phyloP scores from a whole-genome alignment of 1,140 invertebrate species.

The Battus philenor region DNA sequence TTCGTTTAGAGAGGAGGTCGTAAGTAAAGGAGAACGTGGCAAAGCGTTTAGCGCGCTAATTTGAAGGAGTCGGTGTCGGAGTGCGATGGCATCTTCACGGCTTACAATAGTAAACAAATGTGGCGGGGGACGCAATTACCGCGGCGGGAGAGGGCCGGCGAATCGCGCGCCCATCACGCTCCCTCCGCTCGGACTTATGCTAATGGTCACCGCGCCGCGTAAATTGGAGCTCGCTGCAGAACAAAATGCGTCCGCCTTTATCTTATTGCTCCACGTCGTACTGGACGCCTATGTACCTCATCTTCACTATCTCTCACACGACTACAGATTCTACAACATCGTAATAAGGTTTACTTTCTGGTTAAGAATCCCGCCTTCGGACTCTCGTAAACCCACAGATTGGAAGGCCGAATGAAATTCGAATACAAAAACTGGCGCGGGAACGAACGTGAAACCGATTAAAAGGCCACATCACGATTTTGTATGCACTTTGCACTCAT shows the following conservation, averaged over 20 bases:
- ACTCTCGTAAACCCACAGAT: conserved; percentile 50
- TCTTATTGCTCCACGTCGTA: conserved; percentile 64
- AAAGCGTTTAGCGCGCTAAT: conserved; percentile 62
- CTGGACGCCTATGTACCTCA: conserved; percentile 36
- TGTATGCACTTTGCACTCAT: conserved; percentile 75
- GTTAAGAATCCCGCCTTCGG: conserved; percentile 25
- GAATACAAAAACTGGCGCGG: conserved; percentile 71
- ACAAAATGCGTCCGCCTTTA: conserved; percentile 71
- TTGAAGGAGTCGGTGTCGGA: conserved; percentile 53
- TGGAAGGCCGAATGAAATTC: conserved; percentile 62
- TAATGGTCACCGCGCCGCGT: conserved; percentile 66
- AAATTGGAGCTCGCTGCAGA: conserved; percentile 71
- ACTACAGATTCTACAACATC: conserved; percentile 34
- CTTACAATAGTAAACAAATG: conserved; percentile 73
- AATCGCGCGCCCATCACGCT: conserved; percentile 58
- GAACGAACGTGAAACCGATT: conserved; percentile 74
- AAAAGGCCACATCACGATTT: conserved; percentile 75
- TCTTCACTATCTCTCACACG: conserved; percentile 22
- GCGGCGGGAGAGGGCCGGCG: conserved; percentile 32
- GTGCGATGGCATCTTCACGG: conserved; percentile 70
- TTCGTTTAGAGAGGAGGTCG: conserved; percentile 22
- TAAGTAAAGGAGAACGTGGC: conserved; percentile 35
- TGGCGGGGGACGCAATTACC: conserved; percentile 67
- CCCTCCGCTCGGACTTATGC: conserved; percentile 58
- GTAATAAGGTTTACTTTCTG: conserved; percentile 39